Conservation (phyloP, 2,888 invertebrate species). For the Leistus spinibarbis region DNA sequence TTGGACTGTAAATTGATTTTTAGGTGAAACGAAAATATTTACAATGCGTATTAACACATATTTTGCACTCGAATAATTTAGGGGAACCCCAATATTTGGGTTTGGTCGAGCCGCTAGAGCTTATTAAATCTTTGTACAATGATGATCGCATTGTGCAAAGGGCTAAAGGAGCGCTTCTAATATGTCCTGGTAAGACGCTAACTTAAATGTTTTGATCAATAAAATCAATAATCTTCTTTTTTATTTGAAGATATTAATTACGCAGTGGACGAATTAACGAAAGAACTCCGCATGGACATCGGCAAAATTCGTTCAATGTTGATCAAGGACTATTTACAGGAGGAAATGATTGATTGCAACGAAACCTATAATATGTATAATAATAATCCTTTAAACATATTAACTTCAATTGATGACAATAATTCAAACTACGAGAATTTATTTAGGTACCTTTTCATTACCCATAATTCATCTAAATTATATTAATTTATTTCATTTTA, state of each 20-base stretch:
- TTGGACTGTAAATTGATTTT: slow-evolving; percentile 36
- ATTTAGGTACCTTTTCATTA: slow-evolving; percentile 12
- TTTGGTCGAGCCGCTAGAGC: slow-evolving; percentile 53
- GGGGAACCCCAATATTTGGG: slow-evolving; percentile 56
- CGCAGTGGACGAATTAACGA: slow-evolving; percentile 56
- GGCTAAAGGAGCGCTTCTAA: slow-evolving; percentile 48
- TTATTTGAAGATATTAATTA: slow-evolving; percentile 58
- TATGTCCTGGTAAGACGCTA: not conserved
- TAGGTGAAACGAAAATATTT: slow-evolving; percentile 60
- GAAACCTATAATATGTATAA: not conserved
- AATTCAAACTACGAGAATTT: slow-evolving; percentile 15
- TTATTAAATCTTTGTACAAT: slow-evolving; percentile 58
- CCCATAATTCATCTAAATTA: not conserved
- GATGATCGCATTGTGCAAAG: slow-evolving; percentile 58
- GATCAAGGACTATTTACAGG: slow-evolving; percentile 23
- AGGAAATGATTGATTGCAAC: slow-evolving; percentile 8
- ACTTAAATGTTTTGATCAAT: not conserved
- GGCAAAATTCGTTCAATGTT: slow-evolving; percentile 48
- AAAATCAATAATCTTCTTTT: not conserved
- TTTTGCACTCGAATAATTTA: slow-evolving; percentile 57
- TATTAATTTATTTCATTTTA: slow-evolving; percentile 6
- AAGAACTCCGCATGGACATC: slow-evolving; percentile 55
- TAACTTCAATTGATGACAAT: not conserved
- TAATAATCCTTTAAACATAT: not conserved
- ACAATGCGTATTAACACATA: slow-evolving; percentile 57